phyloP scores from a whole-genome alignment of 1,140 invertebrate species.

The Neelides sp. region DNA sequence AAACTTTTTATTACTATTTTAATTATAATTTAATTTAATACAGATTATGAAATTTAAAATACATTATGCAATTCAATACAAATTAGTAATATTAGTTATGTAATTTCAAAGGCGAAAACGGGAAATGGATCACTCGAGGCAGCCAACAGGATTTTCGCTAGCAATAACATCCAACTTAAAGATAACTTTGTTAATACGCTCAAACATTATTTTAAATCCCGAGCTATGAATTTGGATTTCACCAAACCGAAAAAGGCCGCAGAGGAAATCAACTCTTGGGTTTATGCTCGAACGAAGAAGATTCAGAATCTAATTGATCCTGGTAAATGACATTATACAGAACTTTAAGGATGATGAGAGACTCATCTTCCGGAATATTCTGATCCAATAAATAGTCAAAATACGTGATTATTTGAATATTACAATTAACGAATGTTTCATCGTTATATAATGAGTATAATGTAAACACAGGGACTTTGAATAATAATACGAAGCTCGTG shows the following conservation, averaged over 20 bases:
- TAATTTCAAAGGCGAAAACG: too few relatives aligned
- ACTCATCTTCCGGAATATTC: background rate
- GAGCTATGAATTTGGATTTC: constrained; percentile 5
- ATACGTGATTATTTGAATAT: background rate
- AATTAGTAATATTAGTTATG: too few relatives aligned
- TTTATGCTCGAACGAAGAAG: constrained; percentile 1
- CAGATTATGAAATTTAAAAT: too few relatives aligned
- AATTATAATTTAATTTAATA: too few relatives aligned
- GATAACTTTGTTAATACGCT: constrained; percentile 3
- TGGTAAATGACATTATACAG: constrained; percentile 1
- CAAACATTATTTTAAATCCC: constrained; percentile 4
- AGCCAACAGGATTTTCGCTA: constrained; percentile 10
- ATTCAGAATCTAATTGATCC: constrained; percentile 11
- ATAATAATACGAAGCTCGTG: constrained; percentile 4
- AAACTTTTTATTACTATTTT: too few relatives aligned
- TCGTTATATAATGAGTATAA: background rate
- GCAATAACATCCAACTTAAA: background rate
- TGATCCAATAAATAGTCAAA: background rate
- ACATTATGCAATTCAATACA: too few relatives aligned
- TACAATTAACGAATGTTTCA: background rate
- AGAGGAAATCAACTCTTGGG: constrained; percentile 10
- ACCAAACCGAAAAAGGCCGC: background rate
- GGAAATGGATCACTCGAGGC: constrained; percentile 1
- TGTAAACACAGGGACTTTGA: constrained; percentile 5
- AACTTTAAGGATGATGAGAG: background rate